These are phyloP conservation scores for Lochmaea crataegi DNA, from an alignment of 2,888 invertebrate genomes.

Conservation along the genomic window DNA sequence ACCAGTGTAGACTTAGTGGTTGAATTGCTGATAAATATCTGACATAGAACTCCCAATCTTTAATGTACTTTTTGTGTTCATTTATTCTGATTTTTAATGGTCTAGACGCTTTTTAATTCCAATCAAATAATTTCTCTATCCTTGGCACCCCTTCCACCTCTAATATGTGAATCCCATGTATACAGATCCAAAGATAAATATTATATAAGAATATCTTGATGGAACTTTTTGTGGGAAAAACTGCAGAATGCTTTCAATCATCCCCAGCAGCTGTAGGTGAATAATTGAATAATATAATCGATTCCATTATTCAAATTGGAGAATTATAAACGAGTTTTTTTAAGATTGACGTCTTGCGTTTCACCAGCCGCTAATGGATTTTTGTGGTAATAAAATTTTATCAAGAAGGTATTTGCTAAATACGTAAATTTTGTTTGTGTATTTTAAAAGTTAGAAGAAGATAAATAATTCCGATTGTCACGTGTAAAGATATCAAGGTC, in stretches of 20 bases:
- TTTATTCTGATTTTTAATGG: too few relatives aligned
- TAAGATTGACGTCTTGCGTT: neutral
- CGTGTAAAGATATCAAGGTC: too few relatives aligned
- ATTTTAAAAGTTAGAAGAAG: neutral
- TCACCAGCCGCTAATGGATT: neutral
- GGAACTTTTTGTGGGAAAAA: neutral
- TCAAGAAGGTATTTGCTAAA: too few relatives aligned
- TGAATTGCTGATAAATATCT: too few relatives aligned
- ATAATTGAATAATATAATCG: neutral
- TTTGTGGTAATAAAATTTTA: neutral
- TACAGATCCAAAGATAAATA: neutral
- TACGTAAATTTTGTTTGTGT: neutral
- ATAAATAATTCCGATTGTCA: too few relatives aligned
- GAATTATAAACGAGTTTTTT: neutral
- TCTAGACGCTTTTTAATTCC: too few relatives aligned
- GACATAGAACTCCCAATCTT: too few relatives aligned
- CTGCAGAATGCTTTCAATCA: neutral
- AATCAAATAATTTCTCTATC: too few relatives aligned
- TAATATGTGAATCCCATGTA: too few relatives aligned
- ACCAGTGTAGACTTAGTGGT: too few relatives aligned
- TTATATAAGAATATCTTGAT: neutral
- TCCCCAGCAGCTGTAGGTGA: neutral
- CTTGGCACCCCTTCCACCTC: too few relatives aligned
- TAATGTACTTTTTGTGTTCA: too few relatives aligned
- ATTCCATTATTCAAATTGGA: neutral